Evolutionary conservation across 2,113 vertebrate genomes (phyloP).

Genomic region (Suncus etruscus): DNA sequence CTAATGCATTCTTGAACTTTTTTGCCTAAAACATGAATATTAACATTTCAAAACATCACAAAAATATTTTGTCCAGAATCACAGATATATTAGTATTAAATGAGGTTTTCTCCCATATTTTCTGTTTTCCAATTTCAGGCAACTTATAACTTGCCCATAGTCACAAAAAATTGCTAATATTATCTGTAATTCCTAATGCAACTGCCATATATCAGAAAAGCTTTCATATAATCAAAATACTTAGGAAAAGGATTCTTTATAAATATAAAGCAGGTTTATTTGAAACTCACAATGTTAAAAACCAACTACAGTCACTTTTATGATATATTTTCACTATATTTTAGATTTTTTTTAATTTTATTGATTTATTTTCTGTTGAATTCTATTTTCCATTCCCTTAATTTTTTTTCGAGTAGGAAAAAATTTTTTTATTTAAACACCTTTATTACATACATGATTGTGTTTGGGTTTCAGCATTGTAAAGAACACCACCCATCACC

Average conservation of each 20-base stretch:
- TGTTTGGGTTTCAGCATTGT: no score
- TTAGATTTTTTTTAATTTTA: no score
- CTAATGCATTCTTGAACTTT: no score
- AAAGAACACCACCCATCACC: no score
- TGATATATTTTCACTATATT: background rate
- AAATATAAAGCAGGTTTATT: conserved; percentile 24
- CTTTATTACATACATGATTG: no score
- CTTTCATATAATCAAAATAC: conserved; percentile 4
- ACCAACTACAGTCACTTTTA: conserved; percentile 6
- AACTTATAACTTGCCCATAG: background rate
- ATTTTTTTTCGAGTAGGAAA: no score
- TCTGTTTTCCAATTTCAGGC: conserved; percentile 14
- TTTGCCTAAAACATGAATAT: background rate
- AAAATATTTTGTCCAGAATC: conserved; percentile 16
- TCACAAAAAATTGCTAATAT: conserved; percentile 3
- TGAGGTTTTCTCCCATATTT: background rate
- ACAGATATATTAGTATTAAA: background rate
- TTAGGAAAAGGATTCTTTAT: conserved; percentile 34
- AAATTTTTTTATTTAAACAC: no score
- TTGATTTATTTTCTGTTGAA: no score
- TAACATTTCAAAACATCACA: background rate
- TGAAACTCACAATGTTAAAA: conserved; percentile 44
- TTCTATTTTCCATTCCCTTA: no score
- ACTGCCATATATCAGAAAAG: background rate
- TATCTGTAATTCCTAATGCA: conserved; percentile 24